Percentiles rank a stretch among this genome's conserved stretches.
Conservation (phyloP, 2,888 invertebrate genomes). For the Pinctada fucata region DNA sequence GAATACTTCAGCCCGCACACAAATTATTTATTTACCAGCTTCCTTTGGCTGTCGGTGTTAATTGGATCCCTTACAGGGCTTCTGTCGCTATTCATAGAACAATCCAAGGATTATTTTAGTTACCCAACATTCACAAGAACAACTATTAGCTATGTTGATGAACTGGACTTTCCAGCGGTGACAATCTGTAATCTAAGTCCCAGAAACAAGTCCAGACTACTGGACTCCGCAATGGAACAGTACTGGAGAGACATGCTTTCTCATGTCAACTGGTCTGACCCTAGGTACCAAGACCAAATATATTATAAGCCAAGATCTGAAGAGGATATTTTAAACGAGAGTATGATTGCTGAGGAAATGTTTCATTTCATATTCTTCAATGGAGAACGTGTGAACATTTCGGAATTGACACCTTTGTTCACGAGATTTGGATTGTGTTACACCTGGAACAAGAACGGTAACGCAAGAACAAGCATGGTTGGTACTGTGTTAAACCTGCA, state of each 20-base stretch:
- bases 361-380: not conserved
- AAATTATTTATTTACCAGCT: too few relatives aligned
- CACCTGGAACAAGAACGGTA: not conserved
- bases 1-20: too few relatives aligned
- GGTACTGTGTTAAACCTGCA: not conserved
- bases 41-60: not conserved
- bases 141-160: not conserved
- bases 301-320: not conserved
- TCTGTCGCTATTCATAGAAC: not conserved
- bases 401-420: not conserved
- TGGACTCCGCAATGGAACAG: not conserved
- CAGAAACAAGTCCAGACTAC: not conserved
- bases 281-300: not conserved
- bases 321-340: not conserved
- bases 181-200: not conserved
- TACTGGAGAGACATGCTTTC: not conserved
- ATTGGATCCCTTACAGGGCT: not conserved
- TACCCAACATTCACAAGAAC: not conserved
- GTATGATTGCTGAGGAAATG: not conserved
- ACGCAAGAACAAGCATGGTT: not conserved
- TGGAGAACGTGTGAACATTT: not conserved
- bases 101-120: not conserved
- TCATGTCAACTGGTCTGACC: not conserved
- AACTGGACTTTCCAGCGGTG: not conserved
- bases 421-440: not conserved